phyloP scores from a whole-genome alignment of 1,140 invertebrate species.

The Hyphantria cunea region DNA sequence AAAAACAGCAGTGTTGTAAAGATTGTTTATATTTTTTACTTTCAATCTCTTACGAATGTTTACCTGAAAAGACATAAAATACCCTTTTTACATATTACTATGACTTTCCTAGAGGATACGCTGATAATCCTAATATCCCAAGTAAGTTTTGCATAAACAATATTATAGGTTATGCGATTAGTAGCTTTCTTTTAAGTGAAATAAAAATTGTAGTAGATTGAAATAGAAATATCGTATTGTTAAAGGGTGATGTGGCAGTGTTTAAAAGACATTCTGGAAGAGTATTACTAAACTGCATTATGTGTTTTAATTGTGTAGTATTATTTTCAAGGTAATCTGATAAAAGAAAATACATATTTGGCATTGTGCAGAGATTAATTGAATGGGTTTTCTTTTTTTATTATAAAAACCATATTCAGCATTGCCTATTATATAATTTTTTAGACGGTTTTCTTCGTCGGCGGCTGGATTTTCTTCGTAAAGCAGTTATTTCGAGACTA shows the following conservation, averaged over 20 bases:
- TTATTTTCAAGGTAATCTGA: not conserved
- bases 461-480: constrained; percentile 99
- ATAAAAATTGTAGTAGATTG: not conserved
- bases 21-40: no score
- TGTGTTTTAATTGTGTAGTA: not conserved
- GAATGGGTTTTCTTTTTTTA: not conserved
- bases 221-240: not conserved
- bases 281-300: not conserved
- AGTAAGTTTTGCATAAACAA: constrained; percentile 44
- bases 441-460: constrained; percentile 96
- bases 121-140: constrained; percentile 77
- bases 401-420: not conserved
- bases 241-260: not conserved
- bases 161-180: constrained; percentile 3
- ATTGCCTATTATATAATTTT: constrained; percentile 62
- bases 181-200: not conserved
- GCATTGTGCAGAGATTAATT: not conserved
- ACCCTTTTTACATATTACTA: not conserved
- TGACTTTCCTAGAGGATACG: constrained; percentile 78
- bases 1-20: no score
- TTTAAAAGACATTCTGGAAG: not conserved
- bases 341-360: no score
- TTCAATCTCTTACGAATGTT: no score
- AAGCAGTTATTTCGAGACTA: constrained; percentile 99
- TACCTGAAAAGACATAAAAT: no score